Evolutionary conservation across 2,888 invertebrate species (phyloP).

Genomic region (Bellardia pandia): DNA sequence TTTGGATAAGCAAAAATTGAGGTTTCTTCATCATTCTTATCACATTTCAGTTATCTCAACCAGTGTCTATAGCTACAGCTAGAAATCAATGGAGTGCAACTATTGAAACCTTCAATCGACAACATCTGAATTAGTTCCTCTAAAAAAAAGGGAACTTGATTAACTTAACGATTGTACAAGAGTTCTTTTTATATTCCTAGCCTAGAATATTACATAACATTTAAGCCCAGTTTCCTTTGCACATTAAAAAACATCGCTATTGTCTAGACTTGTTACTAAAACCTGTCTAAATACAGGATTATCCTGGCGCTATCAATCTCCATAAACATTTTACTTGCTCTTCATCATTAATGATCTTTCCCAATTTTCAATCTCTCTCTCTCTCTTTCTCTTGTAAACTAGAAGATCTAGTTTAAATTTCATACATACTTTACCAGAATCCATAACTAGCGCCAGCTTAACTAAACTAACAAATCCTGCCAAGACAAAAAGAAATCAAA

Average conservation of each 20-base stretch:
- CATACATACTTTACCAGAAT: neutral
- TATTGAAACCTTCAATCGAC: no score
- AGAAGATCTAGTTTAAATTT: neutral
- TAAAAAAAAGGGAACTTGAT: no score
- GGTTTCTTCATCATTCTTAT: no score
- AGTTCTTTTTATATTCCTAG: neutral
- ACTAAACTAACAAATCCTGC: constrained; percentile 28
- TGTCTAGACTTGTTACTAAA: constrained; percentile 74
- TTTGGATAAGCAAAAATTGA: no score
- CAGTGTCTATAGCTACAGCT: no score
- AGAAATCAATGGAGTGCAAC: no score
- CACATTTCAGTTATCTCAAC: no score
- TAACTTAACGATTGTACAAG: no score
- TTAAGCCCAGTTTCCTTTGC: neutral
- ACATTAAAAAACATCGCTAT: constrained; percentile 16
- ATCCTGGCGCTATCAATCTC: constrained; percentile 65
- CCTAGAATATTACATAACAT: neutral
- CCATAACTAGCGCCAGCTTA: constrained; percentile 27
- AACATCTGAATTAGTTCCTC: no score
- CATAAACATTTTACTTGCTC: neutral
- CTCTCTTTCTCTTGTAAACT: neutral
- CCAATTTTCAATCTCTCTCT: neutral
- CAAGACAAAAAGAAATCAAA: constrained; percentile 61
- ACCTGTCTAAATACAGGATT: constrained; percentile 71
- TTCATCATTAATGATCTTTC: neutral